A percentile compares a stretch with the other conserved stretches of the same genome.
phyloP scores from a whole-genome alignment of 2,797 vertebrate species.

The Benthosema pterotum region DNA sequence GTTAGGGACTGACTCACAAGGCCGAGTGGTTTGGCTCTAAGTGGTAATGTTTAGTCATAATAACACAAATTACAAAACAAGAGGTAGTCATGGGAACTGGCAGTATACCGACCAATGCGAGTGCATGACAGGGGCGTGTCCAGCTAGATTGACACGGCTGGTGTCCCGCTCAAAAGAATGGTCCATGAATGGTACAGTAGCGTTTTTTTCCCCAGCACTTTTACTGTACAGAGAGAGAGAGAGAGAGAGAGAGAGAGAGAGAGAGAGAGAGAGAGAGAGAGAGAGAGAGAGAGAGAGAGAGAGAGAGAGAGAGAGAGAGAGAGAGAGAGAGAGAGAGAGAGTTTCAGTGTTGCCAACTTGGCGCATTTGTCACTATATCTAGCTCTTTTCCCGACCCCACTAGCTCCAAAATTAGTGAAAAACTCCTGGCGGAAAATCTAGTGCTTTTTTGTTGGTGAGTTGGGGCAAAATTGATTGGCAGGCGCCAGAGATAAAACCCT shows the following conservation, averaged over 20 bases:
- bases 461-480: no score
- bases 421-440: no score
- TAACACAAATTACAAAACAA: slow-evolving; percentile 64
- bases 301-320: no score
- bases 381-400: no score
- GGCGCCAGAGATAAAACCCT: no score
- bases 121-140: slow-evolving; percentile 49
- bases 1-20: slow-evolving; percentile 54
- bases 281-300: no score
- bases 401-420: no score
- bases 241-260: background rate
- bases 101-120: slow-evolving; percentile 58
- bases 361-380: no score
- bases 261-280: background rate
- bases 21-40: slow-evolving; percentile 45
- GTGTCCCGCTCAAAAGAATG: slow-evolving; percentile 9
- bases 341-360: no score
- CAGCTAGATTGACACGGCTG: slow-evolving; percentile 43
- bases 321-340: no score
- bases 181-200: slow-evolving; percentile 71
- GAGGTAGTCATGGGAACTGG: slow-evolving; percentile 70
- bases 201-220: slow-evolving; percentile 33
- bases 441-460: no score
- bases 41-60: slow-evolving; percentile 60
- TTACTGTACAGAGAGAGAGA: background rate